phyloP scores from a whole-genome alignment of 2,888 invertebrate species.

The Spodoptera picta region DNA sequence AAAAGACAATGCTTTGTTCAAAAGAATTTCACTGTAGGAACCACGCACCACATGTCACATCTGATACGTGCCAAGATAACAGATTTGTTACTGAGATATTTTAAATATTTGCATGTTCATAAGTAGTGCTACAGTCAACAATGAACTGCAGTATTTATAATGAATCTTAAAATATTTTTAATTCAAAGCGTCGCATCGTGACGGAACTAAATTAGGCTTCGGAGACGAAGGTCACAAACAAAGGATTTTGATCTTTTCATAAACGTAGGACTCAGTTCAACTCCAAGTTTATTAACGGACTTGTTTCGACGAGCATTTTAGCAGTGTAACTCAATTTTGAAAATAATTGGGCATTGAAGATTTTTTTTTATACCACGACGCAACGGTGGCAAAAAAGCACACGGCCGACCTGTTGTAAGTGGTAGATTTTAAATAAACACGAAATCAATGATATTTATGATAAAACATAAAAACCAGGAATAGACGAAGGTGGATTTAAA shows the following conservation, averaged over 20 bases:
- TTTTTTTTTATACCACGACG: too few species aligned
- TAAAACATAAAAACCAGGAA: too few species aligned
- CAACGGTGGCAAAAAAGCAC: too few species aligned
- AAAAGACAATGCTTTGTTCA: conserved; percentile 30
- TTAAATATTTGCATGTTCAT: conserved; percentile 16
- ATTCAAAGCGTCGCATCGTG: conserved; percentile 3
- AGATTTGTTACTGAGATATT: conserved; percentile 6
- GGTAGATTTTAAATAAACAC: too few species aligned
- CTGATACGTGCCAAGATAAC: conserved; percentile 18
- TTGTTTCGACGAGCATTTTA: too few species aligned
- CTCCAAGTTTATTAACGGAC: too few species aligned
- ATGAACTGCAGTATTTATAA: conserved; percentile 1
- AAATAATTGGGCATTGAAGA: too few species aligned
- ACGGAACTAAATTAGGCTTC: conserved; percentile 8
- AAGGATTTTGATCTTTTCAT: not conserved
- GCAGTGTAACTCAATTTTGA: too few species aligned
- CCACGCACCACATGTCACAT: conserved; percentile 8
- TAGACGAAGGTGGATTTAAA: not conserved
- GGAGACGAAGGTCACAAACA: not conserved
- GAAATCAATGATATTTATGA: too few species aligned
- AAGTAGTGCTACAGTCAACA: not conserved
- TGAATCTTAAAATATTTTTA: not conserved
- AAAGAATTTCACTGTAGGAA: conserved; percentile 1
- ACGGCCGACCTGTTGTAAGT: too few species aligned
- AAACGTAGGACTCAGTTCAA: too few species aligned